Conservation (phyloP, 2,113 vertebrate species). For the Tragelaphus buxtoni region DNA sequence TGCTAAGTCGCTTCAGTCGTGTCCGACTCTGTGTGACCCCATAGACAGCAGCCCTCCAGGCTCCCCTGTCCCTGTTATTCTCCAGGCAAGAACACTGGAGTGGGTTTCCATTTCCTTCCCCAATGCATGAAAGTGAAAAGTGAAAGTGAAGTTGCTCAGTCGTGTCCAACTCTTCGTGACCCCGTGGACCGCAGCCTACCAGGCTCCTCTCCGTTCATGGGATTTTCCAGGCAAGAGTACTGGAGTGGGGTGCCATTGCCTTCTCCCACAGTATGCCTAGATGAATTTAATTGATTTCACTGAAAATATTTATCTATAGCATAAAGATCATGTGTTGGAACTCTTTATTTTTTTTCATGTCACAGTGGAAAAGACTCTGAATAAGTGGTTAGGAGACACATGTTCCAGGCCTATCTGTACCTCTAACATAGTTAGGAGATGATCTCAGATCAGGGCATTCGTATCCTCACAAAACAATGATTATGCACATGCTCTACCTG, state of each 20-base stretch:
- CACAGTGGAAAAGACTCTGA: not conserved
- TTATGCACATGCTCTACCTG: not conserved
- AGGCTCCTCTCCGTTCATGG: too few relatives aligned
- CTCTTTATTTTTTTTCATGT: not conserved
- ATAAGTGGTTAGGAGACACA: not conserved
- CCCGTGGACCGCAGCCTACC: too few relatives aligned
- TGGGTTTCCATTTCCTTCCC: too few relatives aligned
- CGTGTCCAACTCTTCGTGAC: rapidly evolving
- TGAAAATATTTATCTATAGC: not conserved
- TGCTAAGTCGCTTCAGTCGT: too few relatives aligned
- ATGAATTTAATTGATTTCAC: not conserved
- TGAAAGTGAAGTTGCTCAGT: too few relatives aligned
- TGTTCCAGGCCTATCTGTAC: not conserved
- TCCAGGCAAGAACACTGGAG: too few relatives aligned
- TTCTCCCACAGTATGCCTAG: not conserved
- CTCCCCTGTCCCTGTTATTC: too few relatives aligned
- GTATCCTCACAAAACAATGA: not conserved
- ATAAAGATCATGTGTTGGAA: not conserved
- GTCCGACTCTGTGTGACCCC: too few relatives aligned
- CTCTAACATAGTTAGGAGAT: not conserved
- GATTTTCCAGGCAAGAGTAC: too few relatives aligned
- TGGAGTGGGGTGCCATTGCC: too few relatives aligned
- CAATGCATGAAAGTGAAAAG: too few relatives aligned
- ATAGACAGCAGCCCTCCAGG: too few relatives aligned
- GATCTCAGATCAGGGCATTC: not conserved